Evolutionary conservation across 2,113 vertebrate species (phyloP), one percentile per base, ranked within the genome.

Genomic region (Syngnathus floridae): DNA sequence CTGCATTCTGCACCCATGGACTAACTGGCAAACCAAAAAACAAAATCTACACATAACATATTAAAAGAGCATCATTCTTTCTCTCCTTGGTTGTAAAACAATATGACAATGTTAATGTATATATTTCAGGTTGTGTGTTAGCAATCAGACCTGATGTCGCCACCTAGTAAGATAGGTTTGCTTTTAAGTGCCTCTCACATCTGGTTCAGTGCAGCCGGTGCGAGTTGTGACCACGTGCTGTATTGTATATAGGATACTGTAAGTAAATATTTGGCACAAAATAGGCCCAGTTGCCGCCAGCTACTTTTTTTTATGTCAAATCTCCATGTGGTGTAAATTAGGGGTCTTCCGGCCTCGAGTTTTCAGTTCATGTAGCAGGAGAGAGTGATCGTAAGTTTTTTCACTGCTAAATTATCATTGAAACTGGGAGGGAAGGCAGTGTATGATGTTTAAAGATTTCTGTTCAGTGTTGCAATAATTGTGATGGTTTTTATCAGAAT

Each of bases 251-350:
- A 17, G 40, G 40, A 41, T 9, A 41, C 40, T 11, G 40, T 41
- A 41, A 41, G 52, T 36, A 22, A 60, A 31, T 45, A n/a, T 26
- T 65, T 65, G 69, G 64, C 60, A 67, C 46, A 58, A 60, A 67
- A 31, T 4, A 48, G 48, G 61, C 11, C 48, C 22, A 26, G 64
- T 45, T 63, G 3, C 8, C 48, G 19, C 48, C 19, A 21, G 48
- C 48, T n/a, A 14, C 0, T 31, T 21, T 62, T 19, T 49, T 49
- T n/a, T n/a, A 49, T 49, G 19, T 55, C 58, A 22, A 17, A 46
- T 54, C 19, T 76, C 62, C 63, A 66, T 43, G 22, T 51, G 56
- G 56, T 58, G 31, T 19, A 8, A 58, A 58, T 37, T 37, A 31
- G 22, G 54, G n/a, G 35, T 56, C 26, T 5, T 46, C 43, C 8